Conservation (phyloP, 2,113 vertebrate genomes). For the Hepsetus odoe region DNA sequence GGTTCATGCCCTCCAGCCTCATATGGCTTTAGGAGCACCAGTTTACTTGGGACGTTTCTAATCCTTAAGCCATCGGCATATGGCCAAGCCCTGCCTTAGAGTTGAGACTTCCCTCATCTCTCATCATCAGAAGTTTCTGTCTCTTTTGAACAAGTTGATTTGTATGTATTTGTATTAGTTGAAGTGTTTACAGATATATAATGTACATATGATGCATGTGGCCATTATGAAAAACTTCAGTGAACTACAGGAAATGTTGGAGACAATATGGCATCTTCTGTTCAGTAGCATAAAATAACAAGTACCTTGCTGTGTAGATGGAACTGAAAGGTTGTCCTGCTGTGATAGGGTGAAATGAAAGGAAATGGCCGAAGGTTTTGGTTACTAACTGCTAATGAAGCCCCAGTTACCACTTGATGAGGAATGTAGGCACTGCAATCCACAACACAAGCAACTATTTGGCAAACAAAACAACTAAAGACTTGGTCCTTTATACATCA, state of each 20-base stretch:
- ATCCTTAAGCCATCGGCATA: neutral
- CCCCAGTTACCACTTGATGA: no score
- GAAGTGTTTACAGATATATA: neutral
- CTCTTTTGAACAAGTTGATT: neutral
- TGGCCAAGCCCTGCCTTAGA: neutral
- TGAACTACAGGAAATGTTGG: neutral
- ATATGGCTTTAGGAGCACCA: neutral
- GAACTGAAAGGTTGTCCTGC: neutral
- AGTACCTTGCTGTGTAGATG: neutral
- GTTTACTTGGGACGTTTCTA: neutral
- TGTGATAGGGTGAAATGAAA: neutral
- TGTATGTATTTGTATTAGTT: neutral
- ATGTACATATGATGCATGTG: neutral
- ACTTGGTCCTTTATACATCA: neutral
- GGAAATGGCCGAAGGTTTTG: neutral
- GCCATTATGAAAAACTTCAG: neutral
- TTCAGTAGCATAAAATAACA: neutral
- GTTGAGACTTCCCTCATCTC: neutral
- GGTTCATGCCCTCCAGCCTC: constrained; percentile 21
- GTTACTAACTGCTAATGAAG: no score
- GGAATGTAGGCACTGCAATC: no score
- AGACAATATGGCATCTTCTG: neutral
- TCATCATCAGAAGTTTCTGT: neutral
- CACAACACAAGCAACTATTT: neutral
- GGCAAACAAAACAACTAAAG: neutral